Evolutionary conservation across 92 coral and sea anemone genomes (phyloP), one percentile per base, ranked within the genome.

Genomic region (Bergia sp.): DNA sequence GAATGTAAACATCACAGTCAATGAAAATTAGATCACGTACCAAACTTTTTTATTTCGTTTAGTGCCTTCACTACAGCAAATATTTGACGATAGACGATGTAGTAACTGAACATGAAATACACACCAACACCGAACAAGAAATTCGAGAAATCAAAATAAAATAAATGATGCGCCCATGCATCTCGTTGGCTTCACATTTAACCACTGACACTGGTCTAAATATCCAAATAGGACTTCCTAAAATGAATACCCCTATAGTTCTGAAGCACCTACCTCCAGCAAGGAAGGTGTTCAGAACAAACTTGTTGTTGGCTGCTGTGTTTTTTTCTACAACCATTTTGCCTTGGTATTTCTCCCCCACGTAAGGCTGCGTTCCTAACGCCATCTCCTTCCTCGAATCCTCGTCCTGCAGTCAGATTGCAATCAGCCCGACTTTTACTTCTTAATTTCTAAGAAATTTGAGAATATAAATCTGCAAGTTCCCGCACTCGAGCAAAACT

Each of bases 181-280:
- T 65, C 73, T 41, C n/a, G 43, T 15, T 38, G 49, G 49, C 79
- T 75, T 75, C 45, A 38, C 50, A 38, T 75, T 75, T 6, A 3
- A 7, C 76, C 5, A 55, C 50, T 80, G 12, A 16, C 1, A 36
- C 45, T 16, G 85, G 37, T 15, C 21, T n/a, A 38, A 37, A 80
- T 18, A 16, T 80, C 38, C 73, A 9, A 20, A 9, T 29, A 53
- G 2, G 58, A 61, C 29, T 23, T 61, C 29, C 29, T 5, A 10
- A 78, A 53, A 61, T 1, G 69, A 61, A 61, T 18, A 18, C 39
- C 29, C 37, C 39, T 72, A n/a, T 0, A 82, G 86, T 40, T 65
- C 49, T 82, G 20, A 82, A 69, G n/a, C 43, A 36, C 87, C 77
- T 71, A 84, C 87, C 87, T 84, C 87, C 87, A 36, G 87, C 87